These are phyloP conservation scores for mouse (Mus musculus) DNA, from an alignment of 2,113 vertebrate genomes.

Conservation along the genomic window GRCm39 chr17:15980001-15980500, in stretches of 20 bases:
- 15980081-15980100: background rate
- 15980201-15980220: background rate
- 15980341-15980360: too few species aligned
- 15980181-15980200: background rate
- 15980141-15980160: background rate
- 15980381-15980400: background rate
- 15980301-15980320: too few species aligned
- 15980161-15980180: background rate
- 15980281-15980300: too few species aligned
- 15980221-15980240: background rate
- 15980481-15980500: slow-evolving; percentile 27
- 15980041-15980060: background rate
- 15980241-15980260: slow-evolving; percentile 24
- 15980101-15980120: background rate
- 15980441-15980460: background rate
- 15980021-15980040: background rate
- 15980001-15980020: background rate
- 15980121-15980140: background rate
- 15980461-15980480: too few species aligned
- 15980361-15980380: too few species aligned
- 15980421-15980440: background rate
- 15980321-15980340: too few species aligned
- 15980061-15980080: background rate
- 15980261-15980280: background rate
- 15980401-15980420: background rate